Conservation (phyloP, 2,113 vertebrate species). For the Alosa alosa region DNA sequence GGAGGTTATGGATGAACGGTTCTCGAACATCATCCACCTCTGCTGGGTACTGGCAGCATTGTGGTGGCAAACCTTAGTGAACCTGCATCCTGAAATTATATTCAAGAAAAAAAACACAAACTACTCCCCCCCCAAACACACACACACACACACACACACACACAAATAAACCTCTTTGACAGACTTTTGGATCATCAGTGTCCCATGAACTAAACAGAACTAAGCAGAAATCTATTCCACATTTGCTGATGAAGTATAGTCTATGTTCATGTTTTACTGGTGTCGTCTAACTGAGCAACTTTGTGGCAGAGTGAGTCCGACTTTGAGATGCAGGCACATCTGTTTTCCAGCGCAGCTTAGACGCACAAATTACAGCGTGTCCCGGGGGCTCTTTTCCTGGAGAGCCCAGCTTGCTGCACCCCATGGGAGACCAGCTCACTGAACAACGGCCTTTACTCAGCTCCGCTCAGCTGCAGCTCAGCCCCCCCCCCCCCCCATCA, state of each 20-base stretch:
- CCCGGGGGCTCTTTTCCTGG: constrained; percentile 17
- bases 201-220: too few species aligned
- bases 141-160: background rate
- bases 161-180: background rate
- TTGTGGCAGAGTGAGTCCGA: background rate
- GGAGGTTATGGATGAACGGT: background rate
- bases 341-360: constrained; percentile 32
- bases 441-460: background rate
- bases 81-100: background rate
- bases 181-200: too few species aligned
- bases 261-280: too few species aligned
- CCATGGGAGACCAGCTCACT: background rate
- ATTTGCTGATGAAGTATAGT: background rate
- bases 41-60: background rate
- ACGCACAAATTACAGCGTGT: constrained; percentile 28
- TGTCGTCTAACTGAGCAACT: background rate
- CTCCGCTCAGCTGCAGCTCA: background rate
- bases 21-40: background rate
- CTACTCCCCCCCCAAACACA: background rate
- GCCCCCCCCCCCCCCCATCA: background rate
- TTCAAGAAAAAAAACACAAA: background rate
- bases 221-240: too few species aligned
- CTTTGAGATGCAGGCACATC: constrained; percentile 21
- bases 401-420: background rate
- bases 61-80: background rate